Evolutionary conservation across 1,140 invertebrate genomes (phyloP), one percentile per base, ranked within the genome.

Genomic region (Drosophila pallidifrons): DNA sequence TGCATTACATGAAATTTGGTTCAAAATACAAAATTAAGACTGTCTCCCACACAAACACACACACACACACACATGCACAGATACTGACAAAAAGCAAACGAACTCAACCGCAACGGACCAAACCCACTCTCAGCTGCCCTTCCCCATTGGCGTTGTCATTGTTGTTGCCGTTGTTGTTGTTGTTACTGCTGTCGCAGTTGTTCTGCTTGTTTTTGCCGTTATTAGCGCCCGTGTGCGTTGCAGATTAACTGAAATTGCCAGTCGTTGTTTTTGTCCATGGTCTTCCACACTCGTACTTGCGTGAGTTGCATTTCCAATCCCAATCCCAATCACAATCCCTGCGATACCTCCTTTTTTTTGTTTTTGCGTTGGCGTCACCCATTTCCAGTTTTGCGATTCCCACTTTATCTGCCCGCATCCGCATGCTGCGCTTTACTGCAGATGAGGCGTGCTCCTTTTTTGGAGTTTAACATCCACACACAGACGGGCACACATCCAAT

Each of bases 221-320:
- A 81, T 81, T 80, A 80, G 80, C 72, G 72, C 72, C 57, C 57
- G 46, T 60, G 66, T 60, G 54, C 57, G 54, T 69, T 49, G 66
- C 77, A 75, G 79, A 81, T 80, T 80, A 81, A 81, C 79, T 58
- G 30, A 58, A 43, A 43, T 10, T 72, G 77, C 72, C 72, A 65
- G 47, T 71, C 65, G 55, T 43, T 43, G 41, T 43, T 43, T 43
- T 43, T 13, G 41, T 1, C 41, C 41, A 43, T 11, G 41, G 11
- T 43, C 41, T 6, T 25, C 20, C 20, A 25, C 20, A 25, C 20
- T 25, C 20, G 20, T 25, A 5, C 41, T 43, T 43, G 41, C 41
- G 41, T 43, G 41, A 43, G 41, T n/a, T 43, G 11, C 3, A 5
- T 43, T 43, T 43, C 41, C 41, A 43, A 43, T 43, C 41, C 41